Evolutionary conservation across 2,888 invertebrate species (phyloP).

Genomic region (Athetis lepigone): DNA sequence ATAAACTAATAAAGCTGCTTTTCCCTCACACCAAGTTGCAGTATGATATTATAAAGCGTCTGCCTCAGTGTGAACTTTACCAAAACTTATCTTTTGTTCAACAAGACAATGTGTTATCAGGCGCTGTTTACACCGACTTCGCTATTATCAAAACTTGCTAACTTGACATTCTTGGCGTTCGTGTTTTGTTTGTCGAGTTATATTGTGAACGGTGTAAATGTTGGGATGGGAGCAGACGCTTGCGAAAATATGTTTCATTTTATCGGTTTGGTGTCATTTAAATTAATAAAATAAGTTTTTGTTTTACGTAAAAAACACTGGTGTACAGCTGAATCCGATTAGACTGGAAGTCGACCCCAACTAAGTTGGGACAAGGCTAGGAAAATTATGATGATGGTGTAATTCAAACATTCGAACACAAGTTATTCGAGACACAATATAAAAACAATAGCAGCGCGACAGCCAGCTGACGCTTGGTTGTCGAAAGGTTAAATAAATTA

Average conservation of each 20-base stretch:
- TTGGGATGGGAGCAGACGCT: neutral
- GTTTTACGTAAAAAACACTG: neutral
- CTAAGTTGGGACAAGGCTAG: no score
- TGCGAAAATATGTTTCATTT: neutral
- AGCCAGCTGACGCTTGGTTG: no score
- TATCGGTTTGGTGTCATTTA: no score
- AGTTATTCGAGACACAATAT: no score
- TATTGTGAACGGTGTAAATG: constrained; percentile 30
- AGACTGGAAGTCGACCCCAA: no score
- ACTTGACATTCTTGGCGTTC: constrained; percentile 54
- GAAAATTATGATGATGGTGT: no score
- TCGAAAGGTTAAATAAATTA: no score
- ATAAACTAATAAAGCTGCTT: neutral
- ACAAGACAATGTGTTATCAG: constrained; percentile 61
- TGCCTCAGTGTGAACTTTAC: constrained; percentile 8
- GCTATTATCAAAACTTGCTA: constrained; percentile 62
- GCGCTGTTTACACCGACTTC: constrained; percentile 61
- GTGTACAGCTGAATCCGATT: no score
- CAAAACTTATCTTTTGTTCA: constrained; percentile 33
- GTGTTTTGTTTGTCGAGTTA: constrained; percentile 14
- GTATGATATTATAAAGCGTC: constrained; percentile 12
- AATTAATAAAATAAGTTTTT: neutral
- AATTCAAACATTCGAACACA: no score
- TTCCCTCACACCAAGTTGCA: neutral
- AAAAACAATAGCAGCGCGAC: no score